Conservation (phyloP, 2,888 invertebrate genomes). For the Ormyrus rosae region DNA sequence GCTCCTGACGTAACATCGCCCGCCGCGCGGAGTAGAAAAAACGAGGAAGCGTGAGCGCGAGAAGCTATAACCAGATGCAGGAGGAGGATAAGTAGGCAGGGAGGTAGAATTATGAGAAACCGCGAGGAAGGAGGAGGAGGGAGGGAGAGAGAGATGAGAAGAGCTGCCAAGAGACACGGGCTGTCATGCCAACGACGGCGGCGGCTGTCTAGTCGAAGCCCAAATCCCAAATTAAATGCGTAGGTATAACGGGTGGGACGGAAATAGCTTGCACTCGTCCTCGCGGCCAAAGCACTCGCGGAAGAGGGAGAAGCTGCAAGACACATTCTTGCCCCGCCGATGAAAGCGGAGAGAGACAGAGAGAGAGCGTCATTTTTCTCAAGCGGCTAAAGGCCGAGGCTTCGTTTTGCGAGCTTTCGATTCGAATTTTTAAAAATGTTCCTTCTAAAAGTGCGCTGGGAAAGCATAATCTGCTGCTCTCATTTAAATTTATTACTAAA, state of each 20-base stretch:
- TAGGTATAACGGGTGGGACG: conserved; percentile 49
- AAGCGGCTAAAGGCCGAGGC: too few species aligned
- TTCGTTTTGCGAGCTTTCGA: too few species aligned
- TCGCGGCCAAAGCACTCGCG: conserved; percentile 25
- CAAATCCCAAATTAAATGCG: conserved; percentile 57
- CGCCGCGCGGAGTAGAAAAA: background rate
- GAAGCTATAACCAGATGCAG: conserved; percentile 15
- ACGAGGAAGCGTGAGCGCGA: background rate
- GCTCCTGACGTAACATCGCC: background rate
- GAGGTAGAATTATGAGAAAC: conserved; percentile 8
- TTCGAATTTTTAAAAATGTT: too few species aligned
- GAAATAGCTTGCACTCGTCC: conserved; percentile 39
- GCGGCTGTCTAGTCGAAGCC: conserved; percentile 55
- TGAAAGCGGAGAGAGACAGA: too few species aligned
- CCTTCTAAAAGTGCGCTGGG: too few species aligned
- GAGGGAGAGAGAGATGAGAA: conserved; percentile 10
- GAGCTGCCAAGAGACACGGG: conserved; percentile 49
- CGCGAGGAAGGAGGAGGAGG: conserved; percentile 14
- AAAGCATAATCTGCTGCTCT: too few species aligned
- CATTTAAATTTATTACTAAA: too few species aligned
- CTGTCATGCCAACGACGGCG: conserved; percentile 37
- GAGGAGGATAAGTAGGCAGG: background rate
- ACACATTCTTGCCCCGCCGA: too few species aligned
- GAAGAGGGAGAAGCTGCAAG: background rate
- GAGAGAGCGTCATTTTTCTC: too few species aligned